Conservation (phyloP, 2,888 invertebrate genomes). For the Drosophila pseudotalamancana region DNA sequence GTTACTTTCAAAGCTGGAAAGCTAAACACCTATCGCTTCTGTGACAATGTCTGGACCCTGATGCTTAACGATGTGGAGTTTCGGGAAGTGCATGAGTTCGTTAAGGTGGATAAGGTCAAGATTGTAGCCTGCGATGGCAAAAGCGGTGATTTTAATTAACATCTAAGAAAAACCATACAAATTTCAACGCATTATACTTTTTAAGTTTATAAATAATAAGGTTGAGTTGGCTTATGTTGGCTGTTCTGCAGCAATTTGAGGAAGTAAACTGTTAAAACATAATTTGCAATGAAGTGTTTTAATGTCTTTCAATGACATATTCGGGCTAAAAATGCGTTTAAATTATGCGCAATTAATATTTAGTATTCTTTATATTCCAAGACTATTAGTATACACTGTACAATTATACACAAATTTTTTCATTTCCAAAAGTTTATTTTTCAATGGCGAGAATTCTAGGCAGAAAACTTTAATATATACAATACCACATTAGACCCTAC, state of each 20-base stretch:
- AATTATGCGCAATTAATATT: no score
- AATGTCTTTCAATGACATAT: neutral
- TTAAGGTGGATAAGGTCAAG: constrained; percentile 97
- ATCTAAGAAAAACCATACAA: constrained; percentile 8
- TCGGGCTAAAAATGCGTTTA: no score
- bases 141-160: constrained; percentile 86
- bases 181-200: constrained; percentile 33
- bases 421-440: no score
- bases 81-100: constrained; percentile 96
- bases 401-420: no score
- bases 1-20: constrained; percentile 96
- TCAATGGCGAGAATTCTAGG: no score
- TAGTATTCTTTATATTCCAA: no score
- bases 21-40: constrained; percentile 95
- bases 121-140: constrained; percentile 99
- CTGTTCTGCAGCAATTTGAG: constrained; percentile 2
- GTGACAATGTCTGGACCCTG: constrained; percentile 99
- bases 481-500: no score
- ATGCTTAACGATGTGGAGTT: constrained; percentile 99
- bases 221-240: constrained; percentile 18
- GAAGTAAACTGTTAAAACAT: constrained; percentile 46
- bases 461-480: no score
- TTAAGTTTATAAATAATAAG: constrained; percentile 58
- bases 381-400: no score
- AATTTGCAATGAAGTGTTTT: constrained; percentile 23